Conservation (phyloP, 2,888 invertebrate species). For the Amblyjoppa proteus region DNA sequence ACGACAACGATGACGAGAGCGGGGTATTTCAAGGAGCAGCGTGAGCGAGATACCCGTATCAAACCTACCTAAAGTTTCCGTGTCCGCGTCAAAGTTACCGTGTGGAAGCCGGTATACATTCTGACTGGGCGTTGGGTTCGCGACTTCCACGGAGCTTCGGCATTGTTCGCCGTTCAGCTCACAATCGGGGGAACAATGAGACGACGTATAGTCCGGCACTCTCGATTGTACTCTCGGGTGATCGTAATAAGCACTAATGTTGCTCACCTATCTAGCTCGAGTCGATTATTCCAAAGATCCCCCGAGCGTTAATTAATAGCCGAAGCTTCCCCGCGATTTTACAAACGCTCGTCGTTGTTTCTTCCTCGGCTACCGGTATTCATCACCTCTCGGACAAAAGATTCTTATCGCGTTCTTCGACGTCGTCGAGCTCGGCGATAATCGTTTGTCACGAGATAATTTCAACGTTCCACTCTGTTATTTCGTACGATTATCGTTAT, state of each 20-base stretch:
- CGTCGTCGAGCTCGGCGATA: slow-evolving; percentile 23
- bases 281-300: slow-evolving; percentile 45
- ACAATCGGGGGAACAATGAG: slow-evolving; percentile 76
- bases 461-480: slow-evolving; percentile 22
- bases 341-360: slow-evolving; percentile 48
- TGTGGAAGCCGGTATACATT: slow-evolving; percentile 42
- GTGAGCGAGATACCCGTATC: slow-evolving; percentile 57
- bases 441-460: slow-evolving; percentile 66
- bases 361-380: slow-evolving; percentile 54
- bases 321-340: not conserved
- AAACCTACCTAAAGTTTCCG: slow-evolving; percentile 59
- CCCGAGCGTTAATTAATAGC: slow-evolving; percentile 30
- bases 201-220: slow-evolving; percentile 77
- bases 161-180: slow-evolving; percentile 52
- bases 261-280: slow-evolving; percentile 69
- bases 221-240: slow-evolving; percentile 73
- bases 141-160: slow-evolving; percentile 27
- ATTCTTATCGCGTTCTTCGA: slow-evolving; percentile 56
- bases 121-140: slow-evolving; percentile 31
- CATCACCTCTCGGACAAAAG: slow-evolving; percentile 51
- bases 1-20: slow-evolving; percentile 50
- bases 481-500: slow-evolving; percentile 63
- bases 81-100: slow-evolving; percentile 65
- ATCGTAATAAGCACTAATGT: slow-evolving; percentile 81
- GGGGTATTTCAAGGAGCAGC: slow-evolving; percentile 14